Evolutionary conservation across 2,797 vertebrate species (phyloP).

Genomic region (Typhlichthys eigenmanni): DNA sequence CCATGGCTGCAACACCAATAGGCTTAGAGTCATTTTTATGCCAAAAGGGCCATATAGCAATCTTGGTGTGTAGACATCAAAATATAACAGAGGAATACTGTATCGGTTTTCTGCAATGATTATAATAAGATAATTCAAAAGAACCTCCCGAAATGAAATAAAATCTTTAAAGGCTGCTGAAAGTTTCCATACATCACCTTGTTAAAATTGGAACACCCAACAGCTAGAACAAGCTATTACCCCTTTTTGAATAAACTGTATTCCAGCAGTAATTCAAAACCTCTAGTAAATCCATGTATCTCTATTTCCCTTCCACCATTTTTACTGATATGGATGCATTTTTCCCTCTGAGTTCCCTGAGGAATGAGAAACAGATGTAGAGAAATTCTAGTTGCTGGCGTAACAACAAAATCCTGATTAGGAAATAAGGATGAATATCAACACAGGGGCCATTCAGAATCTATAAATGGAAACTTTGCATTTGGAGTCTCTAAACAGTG

Average conservation of each 20-base stretch:
- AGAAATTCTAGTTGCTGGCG: conserved; percentile 43
- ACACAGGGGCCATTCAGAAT: conserved; percentile 32
- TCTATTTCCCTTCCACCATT: conserved; percentile 61
- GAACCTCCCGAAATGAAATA: conserved; percentile 7
- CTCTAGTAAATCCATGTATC: conserved; percentile 51
- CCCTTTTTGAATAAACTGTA: conserved; percentile 49
- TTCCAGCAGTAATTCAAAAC: conserved; percentile 60
- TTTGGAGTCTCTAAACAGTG: conserved; percentile 47
- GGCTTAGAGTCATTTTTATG: neutral
- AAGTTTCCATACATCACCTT: conserved; percentile 17
- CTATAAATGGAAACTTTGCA: conserved; percentile 53
- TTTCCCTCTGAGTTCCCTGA: conserved; percentile 31
- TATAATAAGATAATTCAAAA: neutral
- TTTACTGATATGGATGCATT: conserved; percentile 63
- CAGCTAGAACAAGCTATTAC: conserved; percentile 30
- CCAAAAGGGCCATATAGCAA: neutral
- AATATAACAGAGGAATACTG: neutral
- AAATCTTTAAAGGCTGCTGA: conserved; percentile 2
- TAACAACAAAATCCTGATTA: conserved; percentile 60
- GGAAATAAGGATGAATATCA: conserved; percentile 56
- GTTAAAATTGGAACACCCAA: conserved; percentile 31
- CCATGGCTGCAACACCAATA: neutral
- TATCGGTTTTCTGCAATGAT: neutral
- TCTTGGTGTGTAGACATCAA: neutral
- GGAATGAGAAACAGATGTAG: conserved; percentile 76